Evolutionary conservation across 2,797 vertebrate genomes (phyloP).

Genomic region (Microcaecilia unicolor): DNA sequence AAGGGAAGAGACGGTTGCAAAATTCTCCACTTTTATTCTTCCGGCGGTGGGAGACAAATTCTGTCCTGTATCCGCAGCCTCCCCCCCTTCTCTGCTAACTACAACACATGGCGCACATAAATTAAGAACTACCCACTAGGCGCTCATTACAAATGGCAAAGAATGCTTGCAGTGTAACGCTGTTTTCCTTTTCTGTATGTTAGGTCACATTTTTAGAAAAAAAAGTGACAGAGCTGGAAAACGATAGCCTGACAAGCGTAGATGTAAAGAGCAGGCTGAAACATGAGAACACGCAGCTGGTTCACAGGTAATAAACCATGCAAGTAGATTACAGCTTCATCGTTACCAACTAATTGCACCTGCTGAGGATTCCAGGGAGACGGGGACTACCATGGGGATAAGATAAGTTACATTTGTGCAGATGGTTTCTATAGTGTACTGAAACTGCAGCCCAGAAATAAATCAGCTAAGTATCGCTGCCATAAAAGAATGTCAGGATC

Average conservation of each 20-base stretch:
- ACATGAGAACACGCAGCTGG: slow-evolving; percentile 87
- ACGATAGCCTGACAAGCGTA: slow-evolving; percentile 73
- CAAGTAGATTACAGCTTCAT: too few relatives aligned
- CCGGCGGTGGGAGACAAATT: too few relatives aligned
- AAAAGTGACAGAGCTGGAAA: slow-evolving; percentile 88
- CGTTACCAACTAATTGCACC: too few relatives aligned
- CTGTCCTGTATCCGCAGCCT: too few relatives aligned
- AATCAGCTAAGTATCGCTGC: not conserved
- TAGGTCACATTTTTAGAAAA: slow-evolving; percentile 82
- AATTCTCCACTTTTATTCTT: not conserved
- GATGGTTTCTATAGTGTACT: not conserved
- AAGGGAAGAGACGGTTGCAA: not conserved
- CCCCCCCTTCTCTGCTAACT: too few relatives aligned
- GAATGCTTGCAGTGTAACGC: too few relatives aligned
- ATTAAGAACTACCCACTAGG: too few relatives aligned
- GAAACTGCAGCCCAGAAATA: not conserved
- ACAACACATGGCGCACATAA: too few relatives aligned
- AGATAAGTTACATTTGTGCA: not conserved
- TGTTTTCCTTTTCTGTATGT: too few relatives aligned
- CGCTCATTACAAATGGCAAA: too few relatives aligned
- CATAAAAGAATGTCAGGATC: not conserved
- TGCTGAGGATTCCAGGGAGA: too few relatives aligned
- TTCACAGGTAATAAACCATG: slow-evolving; percentile 72
- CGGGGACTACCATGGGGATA: too few relatives aligned
- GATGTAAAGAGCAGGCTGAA: slow-evolving; percentile 89